Base-by-base conservation (phyloP, 37 sponge, comb jelly and placozoan species). In the Cladorhizidae sp. region DNA sequence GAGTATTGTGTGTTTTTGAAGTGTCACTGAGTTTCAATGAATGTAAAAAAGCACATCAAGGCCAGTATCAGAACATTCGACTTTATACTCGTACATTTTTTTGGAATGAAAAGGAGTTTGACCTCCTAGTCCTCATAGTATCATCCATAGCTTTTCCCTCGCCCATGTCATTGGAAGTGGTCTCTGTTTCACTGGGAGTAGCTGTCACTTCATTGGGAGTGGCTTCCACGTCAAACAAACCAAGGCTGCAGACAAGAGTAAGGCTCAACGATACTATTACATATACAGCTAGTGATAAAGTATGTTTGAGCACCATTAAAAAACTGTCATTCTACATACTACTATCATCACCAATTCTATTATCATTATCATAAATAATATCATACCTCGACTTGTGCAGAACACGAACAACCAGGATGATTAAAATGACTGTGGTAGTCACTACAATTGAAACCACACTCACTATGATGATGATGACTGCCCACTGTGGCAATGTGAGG, bases 401-500 rank as follows among this genome's bases (percentile, higher is more conserved):
- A 20, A 70, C 23, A 0, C 52, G n/a, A 43, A 73, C 69, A 7
- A 64, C 20, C 5, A 89, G n/a, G 22, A 43, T 58, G 1, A 79
- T 12, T 37, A 77, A 18, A 0, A 74, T 51, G 8, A 59, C 74
- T 7, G 72, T 50, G 6, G 57, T 28, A 15, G 54, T 69, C 6
- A 82, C 20, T 9, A 88, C 50, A 1, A 88, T 35, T 3, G 70
- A 42, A 42, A 58, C 71, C 15, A 58, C 83, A 17, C 78, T 23
- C n/a, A 79, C 84, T 43, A 67, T 65, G 29, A 89, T 79, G 37
- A 89, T 76, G 45, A 86, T 86, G 41, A 86, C 41, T 37, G 86
- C 74, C 86, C 86, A 86, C 51, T 78, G 54, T 64, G 79, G 86
- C 12, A 72, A 26, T 15, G 50, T 49, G 73, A 7, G 3, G 9